A percentile compares a stretch with the other conserved stretches of the same genome.
phyloP scores from a whole-genome alignment of 2,113 vertebrate genomes.

The Beaufortia kweichowensis region DNA sequence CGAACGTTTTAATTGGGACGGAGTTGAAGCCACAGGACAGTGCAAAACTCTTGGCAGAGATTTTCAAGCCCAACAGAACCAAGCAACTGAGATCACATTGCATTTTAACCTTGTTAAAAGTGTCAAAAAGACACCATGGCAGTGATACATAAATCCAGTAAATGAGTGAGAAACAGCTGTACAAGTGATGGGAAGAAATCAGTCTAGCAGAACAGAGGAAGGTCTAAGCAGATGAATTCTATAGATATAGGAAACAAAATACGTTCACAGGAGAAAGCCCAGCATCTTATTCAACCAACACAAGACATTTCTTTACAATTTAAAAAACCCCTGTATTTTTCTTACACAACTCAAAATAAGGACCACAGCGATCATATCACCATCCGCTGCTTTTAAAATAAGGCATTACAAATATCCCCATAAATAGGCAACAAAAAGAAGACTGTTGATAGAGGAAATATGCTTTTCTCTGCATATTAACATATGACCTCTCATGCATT shows the following conservation, averaged over 20 bases:
- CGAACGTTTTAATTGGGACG: slow-evolving; percentile 52
- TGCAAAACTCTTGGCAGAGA: neutral
- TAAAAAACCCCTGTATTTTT: neutral
- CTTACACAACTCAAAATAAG: slow-evolving; percentile 7
- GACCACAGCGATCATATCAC: slow-evolving; percentile 7
- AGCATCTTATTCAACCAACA: neutral
- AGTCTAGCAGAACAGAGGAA: slow-evolving; percentile 42
- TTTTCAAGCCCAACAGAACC: neutral
- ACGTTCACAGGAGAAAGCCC: neutral
- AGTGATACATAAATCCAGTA: slow-evolving; percentile 34
- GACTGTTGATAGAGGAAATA: neutral
- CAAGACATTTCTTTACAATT: slow-evolving; percentile 18
- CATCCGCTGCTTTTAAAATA: slow-evolving; percentile 42
- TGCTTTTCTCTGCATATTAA: slow-evolving; percentile 1
- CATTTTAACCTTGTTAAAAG: slow-evolving; percentile 4
- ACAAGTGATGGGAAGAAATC: slow-evolving; percentile 17
- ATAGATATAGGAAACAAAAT: neutral
- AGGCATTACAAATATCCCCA: slow-evolving; percentile 46
- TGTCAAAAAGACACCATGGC: slow-evolving; percentile 39
- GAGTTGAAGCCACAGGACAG: slow-evolving; percentile 1
- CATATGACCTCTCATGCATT: slow-evolving; percentile 47
- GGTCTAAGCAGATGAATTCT: slow-evolving; percentile 40
- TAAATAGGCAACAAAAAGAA: slow-evolving; percentile 32
- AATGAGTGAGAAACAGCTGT: slow-evolving; percentile 3
- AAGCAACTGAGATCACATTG: slow-evolving; percentile 8